Evolutionary conservation across 2,888 invertebrate genomes (phyloP).

Genomic region (Napeogenes sylphis): DNA sequence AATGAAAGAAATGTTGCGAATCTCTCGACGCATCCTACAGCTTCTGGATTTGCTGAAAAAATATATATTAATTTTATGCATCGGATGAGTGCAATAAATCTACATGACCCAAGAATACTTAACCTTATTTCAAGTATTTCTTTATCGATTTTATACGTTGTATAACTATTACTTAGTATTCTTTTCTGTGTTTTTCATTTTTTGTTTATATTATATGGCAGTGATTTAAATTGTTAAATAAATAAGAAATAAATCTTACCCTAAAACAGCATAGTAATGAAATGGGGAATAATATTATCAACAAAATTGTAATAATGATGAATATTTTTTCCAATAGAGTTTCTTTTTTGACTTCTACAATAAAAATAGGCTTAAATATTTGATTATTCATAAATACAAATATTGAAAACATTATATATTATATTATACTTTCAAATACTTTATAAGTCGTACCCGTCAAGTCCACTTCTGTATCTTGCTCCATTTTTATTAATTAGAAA

Average conservation of each 20-base stretch:
- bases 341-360: conserved; percentile 41
- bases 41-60: conserved; percentile 77
- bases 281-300: conserved; percentile 45
- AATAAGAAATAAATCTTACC: conserved; percentile 34
- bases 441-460: no score
- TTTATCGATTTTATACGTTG: no score
- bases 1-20: conserved; percentile 84
- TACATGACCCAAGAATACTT: not conserved
- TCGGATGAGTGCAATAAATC: not conserved
- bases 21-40: conserved; percentile 84
- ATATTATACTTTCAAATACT: no score
- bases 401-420: not conserved
- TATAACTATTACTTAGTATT: no score
- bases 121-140: no score
- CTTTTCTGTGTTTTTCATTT: no score
- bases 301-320: conserved; percentile 37
- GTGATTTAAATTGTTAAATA: no score
- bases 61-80: not conserved
- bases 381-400: not conserved
- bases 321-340: conserved; percentile 41
- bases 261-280: conserved; percentile 42
- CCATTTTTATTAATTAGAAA: not conserved
- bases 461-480: no score
- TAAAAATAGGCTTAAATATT: not conserved
- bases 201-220: no score